Evolutionary conservation across 23 tunicate species (phyloP), one percentile per base, ranked within the genome.

Genomic region (Diplosoma virens): DNA sequence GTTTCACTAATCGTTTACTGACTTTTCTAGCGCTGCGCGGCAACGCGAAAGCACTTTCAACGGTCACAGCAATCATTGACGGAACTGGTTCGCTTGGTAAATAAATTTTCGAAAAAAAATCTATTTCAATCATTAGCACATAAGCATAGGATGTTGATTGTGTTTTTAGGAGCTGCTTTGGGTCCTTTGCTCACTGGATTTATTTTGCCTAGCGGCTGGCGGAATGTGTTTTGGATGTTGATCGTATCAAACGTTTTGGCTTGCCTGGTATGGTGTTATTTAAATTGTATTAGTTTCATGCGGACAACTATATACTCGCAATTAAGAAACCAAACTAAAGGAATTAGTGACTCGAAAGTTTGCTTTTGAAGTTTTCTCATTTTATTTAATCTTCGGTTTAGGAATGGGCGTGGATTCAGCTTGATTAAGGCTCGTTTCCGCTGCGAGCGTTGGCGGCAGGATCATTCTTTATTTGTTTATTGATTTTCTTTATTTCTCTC

Each of bases 51-150:
- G 97, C 92, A 25, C 77, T 92, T 11, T 81, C 97, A 50, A 92
- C 97, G 1, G 97, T 92, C 16, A 92, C 97, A 60, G 97, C 97
- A 21, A 92, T 92, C 59, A 92, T 92, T 37, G 97, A 92, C 81
- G 97, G 97, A 61, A 92, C 97, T 3, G 97, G 97, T 0, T 92
- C 97, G 26, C 85, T 92, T 37, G 97, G 97, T 92, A 60, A 78
- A 79, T 82, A 1, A 14, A 9, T 9, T 41, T 41, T 41, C 14
- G 50, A 41, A 41, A 14, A 41, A 9, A 7, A 14, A 14, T 14
- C 50, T 41, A 41, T 7, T 7, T 20, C 6, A 55, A 55, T 55
- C 21, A 55, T 55, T 41, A 7, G 50, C 14, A 14, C 14, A 9
- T 9, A 41, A 9, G 50, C 14, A 41, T 14, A 41, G 14, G 50